These are phyloP conservation scores for Sardina pilchardus DNA, from an alignment of 2,113 vertebrate species.

Conservation along the genomic window DNA sequence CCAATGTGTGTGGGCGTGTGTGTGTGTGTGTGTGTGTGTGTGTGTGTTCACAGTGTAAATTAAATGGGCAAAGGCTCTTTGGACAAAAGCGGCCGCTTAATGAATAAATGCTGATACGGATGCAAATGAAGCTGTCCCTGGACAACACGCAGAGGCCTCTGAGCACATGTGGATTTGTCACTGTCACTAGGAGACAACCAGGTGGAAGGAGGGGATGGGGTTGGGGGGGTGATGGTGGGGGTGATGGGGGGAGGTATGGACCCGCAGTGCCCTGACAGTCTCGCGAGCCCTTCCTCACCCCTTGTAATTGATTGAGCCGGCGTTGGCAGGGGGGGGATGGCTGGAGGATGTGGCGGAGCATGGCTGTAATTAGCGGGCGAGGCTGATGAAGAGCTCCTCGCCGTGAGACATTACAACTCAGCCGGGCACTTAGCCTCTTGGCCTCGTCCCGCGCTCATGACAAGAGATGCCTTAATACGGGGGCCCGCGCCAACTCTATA, in stretches of 20 bases:
- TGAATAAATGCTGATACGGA: background rate
- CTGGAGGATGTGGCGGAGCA: background rate
- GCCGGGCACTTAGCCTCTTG: background rate
- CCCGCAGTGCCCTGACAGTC: background rate
- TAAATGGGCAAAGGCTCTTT: background rate
- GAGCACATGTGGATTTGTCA: background rate
- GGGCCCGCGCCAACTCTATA: background rate
- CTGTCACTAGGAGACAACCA: too few species aligned
- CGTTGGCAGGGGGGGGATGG: too few species aligned
- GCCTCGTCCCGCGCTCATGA: background rate
- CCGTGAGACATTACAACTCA: background rate
- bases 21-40: background rate
- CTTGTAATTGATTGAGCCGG: background rate
- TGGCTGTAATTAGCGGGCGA: background rate
- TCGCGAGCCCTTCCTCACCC: background rate
- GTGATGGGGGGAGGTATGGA: background rate
- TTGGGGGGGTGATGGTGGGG: background rate
- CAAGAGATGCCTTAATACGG: background rate
- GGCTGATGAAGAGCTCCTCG: background rate
- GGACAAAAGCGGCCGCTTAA: background rate
- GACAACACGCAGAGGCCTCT: background rate
- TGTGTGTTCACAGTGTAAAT: background rate
- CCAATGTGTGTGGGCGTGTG: too few species aligned
- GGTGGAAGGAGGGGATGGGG: too few species aligned
- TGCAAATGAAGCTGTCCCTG: background rate